A percentile compares a stretch with the other conserved stretches of the same genome.
phyloP scores from a whole-genome alignment of 2,113 vertebrate genomes.

The Clarias gariepinus region DNA sequence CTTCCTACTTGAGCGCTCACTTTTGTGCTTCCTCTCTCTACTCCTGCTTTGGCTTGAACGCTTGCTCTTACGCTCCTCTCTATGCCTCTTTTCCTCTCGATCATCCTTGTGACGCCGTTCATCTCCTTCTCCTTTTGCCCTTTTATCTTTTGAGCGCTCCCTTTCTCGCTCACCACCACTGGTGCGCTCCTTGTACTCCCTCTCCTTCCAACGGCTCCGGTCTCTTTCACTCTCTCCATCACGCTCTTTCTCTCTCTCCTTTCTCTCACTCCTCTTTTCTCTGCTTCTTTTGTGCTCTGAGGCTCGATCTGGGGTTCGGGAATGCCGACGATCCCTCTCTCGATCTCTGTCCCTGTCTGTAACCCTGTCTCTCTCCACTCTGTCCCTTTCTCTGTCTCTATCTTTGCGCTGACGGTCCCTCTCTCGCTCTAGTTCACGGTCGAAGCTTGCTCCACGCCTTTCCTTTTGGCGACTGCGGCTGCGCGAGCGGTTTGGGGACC shows the following conservation, averaged over 20 bases:
- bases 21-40: constrained; percentile 77
- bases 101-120: constrained; percentile 80
- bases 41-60: constrained; percentile 82
- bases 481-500: constrained; percentile 91
- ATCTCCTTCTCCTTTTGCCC: constrained; percentile 85
- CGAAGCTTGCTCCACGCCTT: constrained; percentile 88
- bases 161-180: constrained; percentile 79
- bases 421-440: constrained; percentile 92
- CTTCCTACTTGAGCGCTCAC: constrained; percentile 78
- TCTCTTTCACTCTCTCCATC: constrained; percentile 88
- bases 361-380: constrained; percentile 25
- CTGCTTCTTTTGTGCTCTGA: constrained; percentile 78
- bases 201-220: constrained; percentile 82
- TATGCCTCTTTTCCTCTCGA: constrained; percentile 79
- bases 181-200: constrained; percentile 89
- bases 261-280: constrained; percentile 61
- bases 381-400: constrained; percentile 55
- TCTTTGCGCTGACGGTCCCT: constrained; percentile 91
- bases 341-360: constrained; percentile 41
- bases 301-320: constrained; percentile 75
- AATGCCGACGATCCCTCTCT: constrained; percentile 64
- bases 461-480: constrained; percentile 93
- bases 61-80: constrained; percentile 83
- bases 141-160: constrained; percentile 77
- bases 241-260: constrained; percentile 82